Evolutionary conservation across 2,888 invertebrate species (phyloP), one percentile per base, ranked within the genome.

Genomic region (Calliphora vomitoria): DNA sequence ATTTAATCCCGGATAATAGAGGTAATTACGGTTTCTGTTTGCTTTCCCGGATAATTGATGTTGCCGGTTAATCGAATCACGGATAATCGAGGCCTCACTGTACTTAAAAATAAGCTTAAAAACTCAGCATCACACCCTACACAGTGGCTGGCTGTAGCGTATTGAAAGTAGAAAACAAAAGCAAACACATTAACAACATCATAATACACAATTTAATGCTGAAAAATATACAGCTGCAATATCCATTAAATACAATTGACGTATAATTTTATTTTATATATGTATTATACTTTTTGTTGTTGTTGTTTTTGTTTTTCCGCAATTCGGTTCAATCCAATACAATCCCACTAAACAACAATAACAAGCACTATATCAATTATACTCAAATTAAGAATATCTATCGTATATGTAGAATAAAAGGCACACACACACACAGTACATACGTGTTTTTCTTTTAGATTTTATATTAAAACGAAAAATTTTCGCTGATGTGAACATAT

Each of bases 231-330:
- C 66, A 71, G 64, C 64, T 86, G 82, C 82, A 72, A 68, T 74
- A 71, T 71, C 75, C 68, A 86, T 82, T 82, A 86, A 82, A 86
- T 68, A 35, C 71, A 86, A 86, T 86, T 86, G 86, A 86, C 81
- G 81, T 86, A 68, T 60, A 71, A 60, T 74, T 66, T 74, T 84
- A 18, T 53, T 76, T 44, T 64, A 25, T 25, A 25, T 72, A n/a
- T n/a, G n/a, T n/a, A 50, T 50, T 13, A 15, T 6, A 15, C 3
- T n/a, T 50, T 3, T 50, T 44, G 35, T 6, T 44, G 11, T 44
- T 44, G 11, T 44, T 44, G 11, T 75, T 50, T 8, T 13, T n/a
- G 20, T 44, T 41, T 44, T 60, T 76, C 69, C 60, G 62, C 68
- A 69, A 53, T 53, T 69, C 31, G 13, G 50, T 82, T 68, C n/a